Evolutionary conservation across 2,888 invertebrate species (phyloP).

Genomic region (Toxonevra muliebris): DNA sequence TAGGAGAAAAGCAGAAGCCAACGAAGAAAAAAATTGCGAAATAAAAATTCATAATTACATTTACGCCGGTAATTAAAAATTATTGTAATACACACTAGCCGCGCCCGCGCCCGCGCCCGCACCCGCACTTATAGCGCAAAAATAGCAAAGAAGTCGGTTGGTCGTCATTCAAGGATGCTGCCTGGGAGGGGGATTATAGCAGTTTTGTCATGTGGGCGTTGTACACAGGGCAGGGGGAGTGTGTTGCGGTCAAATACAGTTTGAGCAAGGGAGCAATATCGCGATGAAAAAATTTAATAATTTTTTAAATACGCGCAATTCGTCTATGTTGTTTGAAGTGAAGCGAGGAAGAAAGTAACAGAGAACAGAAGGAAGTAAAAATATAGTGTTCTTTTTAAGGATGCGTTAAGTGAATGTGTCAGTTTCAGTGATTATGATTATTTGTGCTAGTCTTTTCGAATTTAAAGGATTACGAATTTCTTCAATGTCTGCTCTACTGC

Average conservation of each 20-base stretch:
- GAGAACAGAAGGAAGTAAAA: constrained; percentile 3
- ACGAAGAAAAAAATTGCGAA: constrained; percentile 47
- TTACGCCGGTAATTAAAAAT: constrained; percentile 66
- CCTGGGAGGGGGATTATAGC: background rate
- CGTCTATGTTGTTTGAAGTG: constrained; percentile 12
- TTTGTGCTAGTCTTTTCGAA: too few species aligned
- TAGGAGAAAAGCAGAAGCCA: constrained; percentile 12
- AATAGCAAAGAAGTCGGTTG: constrained; percentile 13
- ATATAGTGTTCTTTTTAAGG: too few species aligned
- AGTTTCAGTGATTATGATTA: too few species aligned
- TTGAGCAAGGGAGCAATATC: constrained; percentile 6
- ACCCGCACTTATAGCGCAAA: background rate
- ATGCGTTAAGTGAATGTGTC: too few species aligned
- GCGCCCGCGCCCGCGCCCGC: constrained; percentile 10
- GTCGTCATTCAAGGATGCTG: background rate
- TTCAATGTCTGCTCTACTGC: too few species aligned
- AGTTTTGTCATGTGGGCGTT: background rate
- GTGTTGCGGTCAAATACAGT: constrained; percentile 33
- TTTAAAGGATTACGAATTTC: too few species aligned
- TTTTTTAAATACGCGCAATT: constrained; percentile 33
- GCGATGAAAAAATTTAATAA: constrained; percentile 15
- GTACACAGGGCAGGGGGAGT: background rate
- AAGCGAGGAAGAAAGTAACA: background rate
- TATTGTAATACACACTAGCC: constrained; percentile 61
- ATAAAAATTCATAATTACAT: constrained; percentile 66